These are phyloP conservation scores for Chitala chitala DNA, from an alignment of 2,113 vertebrate species.

Conservation along the genomic window DNA sequence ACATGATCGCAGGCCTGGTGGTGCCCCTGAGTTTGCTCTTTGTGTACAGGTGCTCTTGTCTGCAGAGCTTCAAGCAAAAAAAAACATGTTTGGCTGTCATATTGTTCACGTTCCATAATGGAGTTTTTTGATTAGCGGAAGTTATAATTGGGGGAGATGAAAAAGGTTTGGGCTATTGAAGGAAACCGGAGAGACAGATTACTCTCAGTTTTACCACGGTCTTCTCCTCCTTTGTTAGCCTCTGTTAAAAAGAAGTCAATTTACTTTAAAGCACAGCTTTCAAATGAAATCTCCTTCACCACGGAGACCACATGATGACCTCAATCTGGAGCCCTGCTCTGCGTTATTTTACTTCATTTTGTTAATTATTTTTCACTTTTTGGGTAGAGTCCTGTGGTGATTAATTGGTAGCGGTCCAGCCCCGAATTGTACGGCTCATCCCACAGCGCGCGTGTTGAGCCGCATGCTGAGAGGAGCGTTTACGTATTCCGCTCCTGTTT, in stretches of 20 bases:
- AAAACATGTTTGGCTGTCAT: constrained; percentile 59
- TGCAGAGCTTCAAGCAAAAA: constrained; percentile 60
- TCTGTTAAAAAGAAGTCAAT: constrained; percentile 52
- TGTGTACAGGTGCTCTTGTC: constrained; percentile 79
- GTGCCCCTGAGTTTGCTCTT: constrained; percentile 75
- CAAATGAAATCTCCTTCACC: constrained; percentile 38
- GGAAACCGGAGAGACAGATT: constrained; percentile 70
- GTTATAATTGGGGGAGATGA: constrained; percentile 63
- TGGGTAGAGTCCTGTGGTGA: background rate
- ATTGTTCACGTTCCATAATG: constrained; percentile 72
- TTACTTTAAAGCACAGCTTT: constrained; percentile 56
- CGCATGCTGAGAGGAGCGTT: background rate
- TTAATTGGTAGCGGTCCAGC: background rate
- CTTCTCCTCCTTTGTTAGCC: constrained; percentile 36
- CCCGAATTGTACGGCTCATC: background rate
- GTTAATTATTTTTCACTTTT: background rate
- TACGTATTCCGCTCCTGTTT: constrained; percentile 39
- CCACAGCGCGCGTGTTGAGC: background rate
- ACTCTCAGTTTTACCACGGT: constrained; percentile 39
- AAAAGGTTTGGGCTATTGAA: constrained; percentile 64
- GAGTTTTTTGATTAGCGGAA: constrained; percentile 75
- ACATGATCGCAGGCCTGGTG: constrained; percentile 73
- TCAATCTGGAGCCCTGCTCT: background rate
- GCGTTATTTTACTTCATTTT: background rate
- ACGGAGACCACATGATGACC: constrained; percentile 18